These are phyloP conservation scores for Rhabdornis inornatus DNA, from an alignment of 2,113 vertebrate genomes.

Conservation along the genomic window DNA sequence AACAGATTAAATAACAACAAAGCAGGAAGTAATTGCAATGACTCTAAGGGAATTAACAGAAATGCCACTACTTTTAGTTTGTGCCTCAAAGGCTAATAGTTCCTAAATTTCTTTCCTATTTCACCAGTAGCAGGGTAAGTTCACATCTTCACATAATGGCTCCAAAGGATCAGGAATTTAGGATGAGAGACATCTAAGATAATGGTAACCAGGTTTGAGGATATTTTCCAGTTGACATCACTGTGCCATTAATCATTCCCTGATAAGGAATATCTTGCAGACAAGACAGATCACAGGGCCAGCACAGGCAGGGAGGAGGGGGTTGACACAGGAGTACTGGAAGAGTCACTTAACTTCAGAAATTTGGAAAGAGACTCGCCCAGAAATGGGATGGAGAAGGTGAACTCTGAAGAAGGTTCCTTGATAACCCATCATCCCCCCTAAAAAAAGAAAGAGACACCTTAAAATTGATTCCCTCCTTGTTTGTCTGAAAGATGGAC, in stretches of 20 bases:
- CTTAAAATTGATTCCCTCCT: conserved; percentile 18
- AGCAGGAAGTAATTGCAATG: neutral
- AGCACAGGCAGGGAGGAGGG: neutral
- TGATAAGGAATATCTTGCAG: neutral
- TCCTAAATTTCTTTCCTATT: neutral
- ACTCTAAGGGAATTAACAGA: neutral
- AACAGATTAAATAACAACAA: conserved; percentile 4
- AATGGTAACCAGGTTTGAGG: neutral
- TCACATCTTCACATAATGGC: neutral
- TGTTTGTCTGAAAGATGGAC: conserved; percentile 37
- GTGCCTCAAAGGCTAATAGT: neutral
- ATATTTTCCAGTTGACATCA: neutral
- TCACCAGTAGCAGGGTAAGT: neutral
- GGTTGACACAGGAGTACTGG: neutral
- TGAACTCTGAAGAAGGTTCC: neutral
- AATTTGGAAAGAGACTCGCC: neutral
- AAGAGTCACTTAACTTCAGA: neutral
- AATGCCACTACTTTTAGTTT: neutral
- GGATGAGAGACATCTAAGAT: neutral
- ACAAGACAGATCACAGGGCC: neutral
- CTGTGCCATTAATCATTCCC: neutral
- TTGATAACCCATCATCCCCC: neutral
- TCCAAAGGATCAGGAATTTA: neutral
- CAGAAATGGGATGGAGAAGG: neutral
- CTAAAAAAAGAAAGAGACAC: neutral